phyloP scores from a whole-genome alignment of 2,797 vertebrate species.

The Sebastiscus albofasciatus region DNA sequence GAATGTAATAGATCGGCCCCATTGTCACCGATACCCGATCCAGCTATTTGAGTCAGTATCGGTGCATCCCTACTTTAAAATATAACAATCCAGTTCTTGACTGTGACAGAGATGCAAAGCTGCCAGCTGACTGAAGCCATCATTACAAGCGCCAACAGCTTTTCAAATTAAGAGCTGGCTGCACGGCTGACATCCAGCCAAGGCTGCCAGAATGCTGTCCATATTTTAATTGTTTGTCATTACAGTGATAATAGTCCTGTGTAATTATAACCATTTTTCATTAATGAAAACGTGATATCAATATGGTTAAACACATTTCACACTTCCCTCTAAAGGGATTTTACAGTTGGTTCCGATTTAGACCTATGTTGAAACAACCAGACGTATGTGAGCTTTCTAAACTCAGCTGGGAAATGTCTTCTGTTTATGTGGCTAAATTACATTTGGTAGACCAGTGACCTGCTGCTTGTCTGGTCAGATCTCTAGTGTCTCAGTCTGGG shows the following conservation, averaged over 20 bases:
- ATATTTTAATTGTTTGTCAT: conserved; percentile 28
- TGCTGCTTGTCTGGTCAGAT: conserved; percentile 11
- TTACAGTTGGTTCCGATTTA: neutral
- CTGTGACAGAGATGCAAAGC: neutral
- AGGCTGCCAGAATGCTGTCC: neutral
- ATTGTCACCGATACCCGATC: too few relatives aligned
- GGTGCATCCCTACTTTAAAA: neutral
- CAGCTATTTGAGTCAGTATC: too few relatives aligned
- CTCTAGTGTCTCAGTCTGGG: neutral
- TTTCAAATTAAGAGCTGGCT: neutral
- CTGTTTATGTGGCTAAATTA: conserved; percentile 19
- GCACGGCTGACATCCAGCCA: neutral
- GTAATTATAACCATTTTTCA: conserved; percentile 2
- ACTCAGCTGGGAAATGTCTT: neutral
- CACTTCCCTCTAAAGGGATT: neutral
- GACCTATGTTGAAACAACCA: neutral
- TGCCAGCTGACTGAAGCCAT: neutral
- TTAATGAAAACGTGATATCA: neutral
- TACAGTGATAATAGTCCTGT: neutral
- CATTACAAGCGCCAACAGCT: neutral
- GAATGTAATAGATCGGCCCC: too few relatives aligned
- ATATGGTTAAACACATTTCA: neutral
- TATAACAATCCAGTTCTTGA: neutral
- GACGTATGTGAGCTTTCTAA: neutral
- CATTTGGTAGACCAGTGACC: conserved; percentile 29